Conservation (phyloP, 2,797 vertebrate species). For the Eutrigla gurnardus region DNA sequence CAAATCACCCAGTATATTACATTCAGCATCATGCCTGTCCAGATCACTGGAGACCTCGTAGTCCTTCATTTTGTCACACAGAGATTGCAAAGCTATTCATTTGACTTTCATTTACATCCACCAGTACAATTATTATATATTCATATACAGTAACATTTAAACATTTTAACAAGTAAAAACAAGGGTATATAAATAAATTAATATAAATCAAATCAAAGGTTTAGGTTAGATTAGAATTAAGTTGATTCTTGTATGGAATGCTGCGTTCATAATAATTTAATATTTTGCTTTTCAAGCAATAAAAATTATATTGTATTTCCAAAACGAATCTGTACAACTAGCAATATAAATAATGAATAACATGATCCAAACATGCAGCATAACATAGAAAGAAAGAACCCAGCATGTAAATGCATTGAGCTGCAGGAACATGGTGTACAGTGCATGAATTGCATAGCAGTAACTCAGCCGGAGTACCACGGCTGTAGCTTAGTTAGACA, state of each 20-base stretch:
- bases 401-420: neutral
- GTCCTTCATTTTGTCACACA: too few species aligned
- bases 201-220: neutral
- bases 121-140: neutral
- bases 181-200: too few species aligned
- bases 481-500: constrained; percentile 13
- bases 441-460: constrained; percentile 1
- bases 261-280: neutral
- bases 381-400: neutral
- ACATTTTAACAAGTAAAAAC: too few species aligned
- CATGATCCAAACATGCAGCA: neutral
- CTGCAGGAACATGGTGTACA: neutral
- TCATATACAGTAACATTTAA: neutral
- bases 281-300: neutral
- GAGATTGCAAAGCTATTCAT: neutral
- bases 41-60: too few species aligned
- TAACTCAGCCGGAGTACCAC: constrained; percentile 18
- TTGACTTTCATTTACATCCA: neutral
- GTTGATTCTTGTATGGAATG: neutral
- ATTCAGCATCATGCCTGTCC: too few species aligned
- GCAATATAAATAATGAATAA: neutral
- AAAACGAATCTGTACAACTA: too few species aligned
- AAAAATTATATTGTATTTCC: neutral
- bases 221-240: neutral
- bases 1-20: too few species aligned